Conservation (phyloP, 2,888 invertebrate genomes). For the Phyllotreta cruciferae region DNA sequence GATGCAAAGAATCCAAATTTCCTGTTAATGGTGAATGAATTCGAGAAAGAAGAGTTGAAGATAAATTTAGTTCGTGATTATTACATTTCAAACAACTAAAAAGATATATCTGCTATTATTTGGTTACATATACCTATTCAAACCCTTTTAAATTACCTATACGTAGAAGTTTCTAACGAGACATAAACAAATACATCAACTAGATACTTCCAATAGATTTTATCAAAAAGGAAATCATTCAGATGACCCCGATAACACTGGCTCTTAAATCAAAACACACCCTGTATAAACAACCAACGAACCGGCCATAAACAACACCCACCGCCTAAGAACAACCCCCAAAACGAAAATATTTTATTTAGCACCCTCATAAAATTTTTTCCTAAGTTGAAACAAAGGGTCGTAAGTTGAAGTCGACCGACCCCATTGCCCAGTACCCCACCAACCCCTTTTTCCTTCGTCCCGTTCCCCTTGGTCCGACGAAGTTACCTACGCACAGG, state of each 20-base stretch:
- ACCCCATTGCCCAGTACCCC: conserved; percentile 37
- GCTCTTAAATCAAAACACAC: conserved; percentile 4
- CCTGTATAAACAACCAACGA: conserved; percentile 18
- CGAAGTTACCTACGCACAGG: conserved; percentile 47
- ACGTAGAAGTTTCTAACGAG: too few species aligned
- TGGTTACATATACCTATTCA: too few species aligned
- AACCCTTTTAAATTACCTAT: too few species aligned
- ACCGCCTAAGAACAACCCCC: conserved; percentile 28
- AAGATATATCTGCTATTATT: too few species aligned
- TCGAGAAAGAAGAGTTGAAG: too few species aligned
- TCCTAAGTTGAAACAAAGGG: conserved; percentile 37
- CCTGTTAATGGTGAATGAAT: too few species aligned
- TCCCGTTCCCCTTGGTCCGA: conserved; percentile 9
- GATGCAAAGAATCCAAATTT: too few species aligned
- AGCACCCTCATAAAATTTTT: conserved; percentile 36
- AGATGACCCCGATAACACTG: conserved; percentile 16
- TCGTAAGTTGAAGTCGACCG: conserved; percentile 35
- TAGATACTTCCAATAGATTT: not conserved
- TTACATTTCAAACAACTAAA: too few species aligned
- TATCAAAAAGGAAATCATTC: not conserved
- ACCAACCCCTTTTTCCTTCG: conserved; percentile 23
- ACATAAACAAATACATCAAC: too few species aligned
- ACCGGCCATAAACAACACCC: conserved; percentile 24
- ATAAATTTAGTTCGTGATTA: too few species aligned
- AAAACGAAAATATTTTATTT: conserved; percentile 33